Evolutionary conservation across 2,113 vertebrate species (phyloP).

Genomic region (Odontophorus gujanensis): DNA sequence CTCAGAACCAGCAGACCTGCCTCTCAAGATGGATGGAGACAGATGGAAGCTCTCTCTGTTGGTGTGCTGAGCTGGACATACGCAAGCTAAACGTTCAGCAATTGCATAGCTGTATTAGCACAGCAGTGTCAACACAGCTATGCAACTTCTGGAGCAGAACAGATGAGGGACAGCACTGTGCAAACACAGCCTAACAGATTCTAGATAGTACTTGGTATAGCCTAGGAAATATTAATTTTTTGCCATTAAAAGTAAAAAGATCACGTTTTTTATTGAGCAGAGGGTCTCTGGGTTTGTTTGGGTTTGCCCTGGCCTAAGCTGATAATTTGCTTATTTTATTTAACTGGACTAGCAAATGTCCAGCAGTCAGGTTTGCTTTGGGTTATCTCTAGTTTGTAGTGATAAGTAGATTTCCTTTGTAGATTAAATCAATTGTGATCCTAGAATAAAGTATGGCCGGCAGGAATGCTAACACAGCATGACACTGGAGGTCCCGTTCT

Average conservation of each 20-base stretch:
- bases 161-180: conserved; percentile 46
- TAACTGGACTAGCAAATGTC: background rate
- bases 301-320: background rate
- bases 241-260: conserved; percentile 1
- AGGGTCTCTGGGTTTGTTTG: background rate
- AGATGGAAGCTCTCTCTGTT: conserved; percentile 45
- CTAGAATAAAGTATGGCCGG: background rate
- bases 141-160: conserved; percentile 42
- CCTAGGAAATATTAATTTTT: background rate
- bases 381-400: background rate
- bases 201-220: background rate
- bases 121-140: conserved; percentile 52
- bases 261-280: conserved; percentile 10
- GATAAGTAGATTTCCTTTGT: background rate
- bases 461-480: background rate
- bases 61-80: conserved; percentile 40
- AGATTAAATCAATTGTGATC: background rate
- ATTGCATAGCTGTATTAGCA: conserved; percentile 24
- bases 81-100: background rate
- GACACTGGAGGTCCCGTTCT: background rate
- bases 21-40: background rate
- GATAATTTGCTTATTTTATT: conserved; percentile 35
- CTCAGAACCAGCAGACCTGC: background rate
- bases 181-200: conserved; percentile 53
- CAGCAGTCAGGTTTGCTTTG: background rate